Base-by-base conservation (phyloP, 2,797 vertebrate genomes). In the Phoebastria nigripes region DNA sequence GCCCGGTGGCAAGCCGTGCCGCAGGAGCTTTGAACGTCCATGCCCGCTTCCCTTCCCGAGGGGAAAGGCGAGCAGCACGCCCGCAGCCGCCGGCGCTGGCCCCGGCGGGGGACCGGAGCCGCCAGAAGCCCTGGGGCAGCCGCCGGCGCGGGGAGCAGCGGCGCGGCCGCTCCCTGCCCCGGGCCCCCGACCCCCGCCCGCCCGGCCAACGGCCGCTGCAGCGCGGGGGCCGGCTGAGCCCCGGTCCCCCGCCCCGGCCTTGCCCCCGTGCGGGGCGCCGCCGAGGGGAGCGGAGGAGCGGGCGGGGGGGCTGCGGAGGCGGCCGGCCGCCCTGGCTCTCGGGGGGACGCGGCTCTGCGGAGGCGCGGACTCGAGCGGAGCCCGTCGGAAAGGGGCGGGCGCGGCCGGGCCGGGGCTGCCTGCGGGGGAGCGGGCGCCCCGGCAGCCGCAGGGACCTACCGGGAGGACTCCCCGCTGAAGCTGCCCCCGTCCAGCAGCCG, bases 381-480 rank as follows among this genome's bases (percentile, higher is more conserved):
- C 90, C 82, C 55, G 25, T 29, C 15, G 78, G 49, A 24, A 41
- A 28, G 69, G 29, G 42, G 41, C 76, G 62, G 91, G 61, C 29
- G 22, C 54, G 31, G 59, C 79, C 29, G 33, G 52, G n/a, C 19
- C 31, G 55, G 62, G n/a, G 49, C 73, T 41, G 25, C 47, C 21
- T 6, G 28, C 15, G 6, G 13, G 59, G 77, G 17, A 39, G 9
- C 18, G 16, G 25, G n/a, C 46, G 26, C 17, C 66, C 47, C 33
- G 6, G 31, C 66, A 47, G 31, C 46, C 3, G 25, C 35, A 31
- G 52, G 83, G 82, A 91, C 96, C 98, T 98, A 99, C 99, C 99
- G 98, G 87, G 99, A 99, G 14, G 99, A 99, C 97, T 99, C 99
- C 49, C 99, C 99, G 47, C 98, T 98, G 97, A 99, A 99, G 97